These are phyloP conservation scores for Sarcoramphus papa DNA, from an alignment of 2,797 vertebrate species.

Conservation along the genomic window DNA sequence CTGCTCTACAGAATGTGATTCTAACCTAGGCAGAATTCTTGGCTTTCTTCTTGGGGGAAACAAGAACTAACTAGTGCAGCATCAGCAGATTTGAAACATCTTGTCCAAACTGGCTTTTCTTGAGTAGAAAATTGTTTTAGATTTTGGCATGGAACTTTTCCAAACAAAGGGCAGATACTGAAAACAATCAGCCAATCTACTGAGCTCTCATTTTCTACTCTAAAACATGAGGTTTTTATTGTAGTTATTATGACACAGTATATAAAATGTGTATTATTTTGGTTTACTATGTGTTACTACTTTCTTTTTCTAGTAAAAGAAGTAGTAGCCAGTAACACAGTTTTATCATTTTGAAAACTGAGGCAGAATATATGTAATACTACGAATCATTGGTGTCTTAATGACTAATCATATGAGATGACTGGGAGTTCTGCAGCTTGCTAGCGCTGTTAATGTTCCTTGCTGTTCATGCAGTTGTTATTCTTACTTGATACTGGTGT, in stretches of 20 bases:
- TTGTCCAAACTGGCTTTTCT: neutral
- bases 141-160: neutral
- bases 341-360: neutral
- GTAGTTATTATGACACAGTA: neutral
- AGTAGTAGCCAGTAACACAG: neutral
- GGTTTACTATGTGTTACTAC: neutral
- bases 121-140: neutral
- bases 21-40: neutral
- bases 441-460: neutral
- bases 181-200: neutral
- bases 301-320: neutral
- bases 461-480: neutral
- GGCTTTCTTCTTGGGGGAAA: neutral
- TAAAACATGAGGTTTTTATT: neutral
- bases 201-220: neutral
- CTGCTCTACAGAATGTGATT: neutral
- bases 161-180: neutral
- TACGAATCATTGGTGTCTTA: neutral
- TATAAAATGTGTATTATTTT: neutral
- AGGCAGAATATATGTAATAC: neutral
- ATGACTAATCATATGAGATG: neutral
- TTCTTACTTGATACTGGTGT: neutral
- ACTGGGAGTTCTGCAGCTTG: neutral
- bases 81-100: neutral
- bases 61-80: neutral